Percentiles rank a stretch among this genome's conserved stretches.
Conservation (phyloP, 2,888 invertebrate species). For the Melinopterus prodromus region DNA sequence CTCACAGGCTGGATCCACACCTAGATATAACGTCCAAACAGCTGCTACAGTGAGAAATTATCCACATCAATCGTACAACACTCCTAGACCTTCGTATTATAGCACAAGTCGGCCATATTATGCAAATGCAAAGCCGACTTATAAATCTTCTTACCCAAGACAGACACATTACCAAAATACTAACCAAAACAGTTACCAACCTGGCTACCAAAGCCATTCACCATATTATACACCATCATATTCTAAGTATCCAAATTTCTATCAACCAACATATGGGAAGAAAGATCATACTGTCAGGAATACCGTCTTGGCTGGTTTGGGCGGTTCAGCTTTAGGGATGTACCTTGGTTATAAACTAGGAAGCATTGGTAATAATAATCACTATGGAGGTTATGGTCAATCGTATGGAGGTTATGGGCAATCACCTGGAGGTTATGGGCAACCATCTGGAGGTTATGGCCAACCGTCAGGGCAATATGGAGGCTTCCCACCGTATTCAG, state of each 20-base stretch:
- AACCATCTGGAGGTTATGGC: conserved; percentile 25
- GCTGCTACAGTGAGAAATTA: conserved; percentile 18
- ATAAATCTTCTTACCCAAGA: not conserved
- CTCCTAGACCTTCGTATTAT: conserved; percentile 8
- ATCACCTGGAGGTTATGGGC: conserved; percentile 14
- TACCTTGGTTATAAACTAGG: conserved; percentile 35
- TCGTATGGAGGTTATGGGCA: conserved; percentile 11
- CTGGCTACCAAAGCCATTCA: conserved; percentile 13
- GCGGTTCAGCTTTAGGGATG: conserved; percentile 35
- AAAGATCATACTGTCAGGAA: conserved; percentile 33
- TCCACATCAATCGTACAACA: not conserved
- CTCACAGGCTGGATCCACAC: conserved; percentile 15
- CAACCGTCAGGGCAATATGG: not conserved
- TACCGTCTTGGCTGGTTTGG: conserved; percentile 35
- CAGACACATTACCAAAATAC: not conserved
- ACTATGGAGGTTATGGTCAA: conserved; percentile 23
- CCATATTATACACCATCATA: conserved; percentile 18
- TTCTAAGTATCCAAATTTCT: conserved; percentile 25
- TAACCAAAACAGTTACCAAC: not conserved
- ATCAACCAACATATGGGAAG: conserved; percentile 26
- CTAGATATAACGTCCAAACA: conserved; percentile 17
- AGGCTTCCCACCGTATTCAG: conserved; percentile 49
- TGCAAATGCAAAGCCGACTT: not conserved
- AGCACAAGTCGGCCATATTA: not conserved
- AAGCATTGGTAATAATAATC: conserved; percentile 23